Percentiles rank a stretch among this genome's conserved stretches.
Evolutionary conservation across 2,797 vertebrate species (phyloP).

Genomic region (Spatula versicolor): DNA sequence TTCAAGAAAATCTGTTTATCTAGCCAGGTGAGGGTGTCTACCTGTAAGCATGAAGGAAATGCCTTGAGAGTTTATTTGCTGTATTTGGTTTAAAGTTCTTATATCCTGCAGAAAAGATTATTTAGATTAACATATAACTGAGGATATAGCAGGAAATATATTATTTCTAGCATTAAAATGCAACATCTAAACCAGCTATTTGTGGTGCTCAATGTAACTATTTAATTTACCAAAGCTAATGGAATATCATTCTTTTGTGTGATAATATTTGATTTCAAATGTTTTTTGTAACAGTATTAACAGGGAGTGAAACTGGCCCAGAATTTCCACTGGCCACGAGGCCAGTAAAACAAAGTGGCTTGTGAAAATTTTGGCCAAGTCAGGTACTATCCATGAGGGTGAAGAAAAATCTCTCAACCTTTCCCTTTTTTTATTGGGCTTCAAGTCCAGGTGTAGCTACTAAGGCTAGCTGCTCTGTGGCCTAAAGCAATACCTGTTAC

Average conservation of each 20-base stretch:
- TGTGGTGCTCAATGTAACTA: slow-evolving; percentile 53
- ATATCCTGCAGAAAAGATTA: background rate
- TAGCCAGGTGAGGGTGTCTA: background rate
- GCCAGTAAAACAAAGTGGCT: slow-evolving; percentile 57
- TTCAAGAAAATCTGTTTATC: background rate
- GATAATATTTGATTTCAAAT: background rate
- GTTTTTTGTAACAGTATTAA: slow-evolving; percentile 67
- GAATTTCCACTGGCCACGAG: slow-evolving; percentile 3
- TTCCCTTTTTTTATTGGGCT: slow-evolving; percentile 3
- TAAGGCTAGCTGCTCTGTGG: background rate
- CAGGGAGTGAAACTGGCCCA: slow-evolving; percentile 18
- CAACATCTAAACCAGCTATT: slow-evolving; percentile 15
- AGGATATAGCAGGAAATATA: slow-evolving; percentile 44
- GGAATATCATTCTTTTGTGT: background rate
- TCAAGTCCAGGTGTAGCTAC: background rate
- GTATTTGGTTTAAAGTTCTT: slow-evolving; percentile 47
- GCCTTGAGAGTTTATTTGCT: slow-evolving; percentile 4
- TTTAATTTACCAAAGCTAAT: slow-evolving; percentile 50
- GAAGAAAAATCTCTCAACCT: slow-evolving; percentile 4
- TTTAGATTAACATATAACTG: slow-evolving; percentile 37
- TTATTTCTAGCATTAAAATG: slow-evolving; percentile 55
- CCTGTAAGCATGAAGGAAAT: slow-evolving; percentile 18
- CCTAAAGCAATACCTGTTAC: background rate
- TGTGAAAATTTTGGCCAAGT: slow-evolving; percentile 48
- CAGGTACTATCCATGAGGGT: slow-evolving; percentile 38